phyloP scores from a whole-genome alignment of 2,797 vertebrate genomes.

The Ctenopoma multispine region DNA sequence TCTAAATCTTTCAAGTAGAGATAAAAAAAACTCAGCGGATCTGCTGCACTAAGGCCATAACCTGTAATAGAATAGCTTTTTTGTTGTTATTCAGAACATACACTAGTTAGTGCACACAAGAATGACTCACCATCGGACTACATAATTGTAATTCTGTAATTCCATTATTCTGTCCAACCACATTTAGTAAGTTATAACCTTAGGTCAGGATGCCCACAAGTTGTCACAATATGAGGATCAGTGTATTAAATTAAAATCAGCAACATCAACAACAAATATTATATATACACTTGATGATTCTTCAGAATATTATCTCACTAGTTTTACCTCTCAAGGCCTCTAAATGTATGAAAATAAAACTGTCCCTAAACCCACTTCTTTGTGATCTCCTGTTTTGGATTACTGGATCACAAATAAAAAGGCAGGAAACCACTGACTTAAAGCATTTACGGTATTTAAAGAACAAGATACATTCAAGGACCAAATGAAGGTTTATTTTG shows the following conservation, averaged over 20 bases:
- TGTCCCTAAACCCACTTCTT: neutral
- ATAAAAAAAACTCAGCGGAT: no score
- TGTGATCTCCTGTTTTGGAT: neutral
- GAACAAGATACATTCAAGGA: conserved; percentile 8
- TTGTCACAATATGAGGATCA: no score
- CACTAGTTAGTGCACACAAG: no score
- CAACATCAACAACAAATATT: neutral
- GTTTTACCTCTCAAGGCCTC: neutral
- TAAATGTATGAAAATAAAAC: neutral
- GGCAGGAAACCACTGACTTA: neutral
- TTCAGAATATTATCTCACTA: neutral
- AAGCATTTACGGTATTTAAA: neutral
- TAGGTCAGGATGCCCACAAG: no score
- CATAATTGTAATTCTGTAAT: no score
- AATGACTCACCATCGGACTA: no score
- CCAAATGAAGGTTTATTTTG: conserved; percentile 63
- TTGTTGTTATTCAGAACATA: no score
- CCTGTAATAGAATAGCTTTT: no score
- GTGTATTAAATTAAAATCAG: no score
- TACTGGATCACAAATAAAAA: neutral
- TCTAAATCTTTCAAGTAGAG: neutral
- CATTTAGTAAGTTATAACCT: no score
- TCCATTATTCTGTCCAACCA: no score
- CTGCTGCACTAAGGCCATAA: no score
- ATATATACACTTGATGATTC: neutral